Conservation (phyloP, 92 coral and sea anemone species). For the Phenganax marumi region DNA sequence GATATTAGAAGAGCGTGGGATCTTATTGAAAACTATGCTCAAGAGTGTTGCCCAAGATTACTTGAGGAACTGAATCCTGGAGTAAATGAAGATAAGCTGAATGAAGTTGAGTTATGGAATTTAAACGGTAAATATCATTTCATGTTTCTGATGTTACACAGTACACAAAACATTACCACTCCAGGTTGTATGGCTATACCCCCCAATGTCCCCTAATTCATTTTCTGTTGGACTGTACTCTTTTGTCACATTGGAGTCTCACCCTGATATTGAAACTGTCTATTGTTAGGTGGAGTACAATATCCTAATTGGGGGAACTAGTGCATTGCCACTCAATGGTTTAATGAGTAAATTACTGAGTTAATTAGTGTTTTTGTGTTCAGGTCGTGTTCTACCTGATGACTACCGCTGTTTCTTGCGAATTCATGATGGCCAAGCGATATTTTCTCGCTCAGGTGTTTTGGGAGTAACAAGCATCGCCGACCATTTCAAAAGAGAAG, state of each 20-base stretch:
- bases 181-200: too few relatives aligned
- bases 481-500: constrained; percentile 89
- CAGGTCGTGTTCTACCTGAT: constrained; percentile 76
- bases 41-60: constrained; percentile 65
- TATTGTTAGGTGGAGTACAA: background rate
- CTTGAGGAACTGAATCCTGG: constrained; percentile 73
- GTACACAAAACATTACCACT: background rate
- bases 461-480: constrained; percentile 90
- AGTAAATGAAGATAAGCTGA: constrained; percentile 70
- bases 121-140: constrained; percentile 61
- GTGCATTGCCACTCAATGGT: background rate
- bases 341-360: background rate
- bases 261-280: too few relatives aligned
- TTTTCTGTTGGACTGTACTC: too few relatives aligned
- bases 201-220: too few relatives aligned
- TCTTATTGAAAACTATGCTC: constrained; percentile 72
- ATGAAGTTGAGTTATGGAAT: constrained; percentile 54
- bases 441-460: constrained; percentile 81
- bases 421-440: constrained; percentile 83
- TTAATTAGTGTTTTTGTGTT: background rate
- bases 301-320: background rate
- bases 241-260: too few relatives aligned
- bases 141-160: background rate
- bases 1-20: constrained; percentile 83
- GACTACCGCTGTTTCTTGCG: constrained; percentile 85